These are phyloP conservation scores for Mus caroli DNA, from an alignment of 2,797 vertebrate species.

Conservation along the genomic window DNA sequence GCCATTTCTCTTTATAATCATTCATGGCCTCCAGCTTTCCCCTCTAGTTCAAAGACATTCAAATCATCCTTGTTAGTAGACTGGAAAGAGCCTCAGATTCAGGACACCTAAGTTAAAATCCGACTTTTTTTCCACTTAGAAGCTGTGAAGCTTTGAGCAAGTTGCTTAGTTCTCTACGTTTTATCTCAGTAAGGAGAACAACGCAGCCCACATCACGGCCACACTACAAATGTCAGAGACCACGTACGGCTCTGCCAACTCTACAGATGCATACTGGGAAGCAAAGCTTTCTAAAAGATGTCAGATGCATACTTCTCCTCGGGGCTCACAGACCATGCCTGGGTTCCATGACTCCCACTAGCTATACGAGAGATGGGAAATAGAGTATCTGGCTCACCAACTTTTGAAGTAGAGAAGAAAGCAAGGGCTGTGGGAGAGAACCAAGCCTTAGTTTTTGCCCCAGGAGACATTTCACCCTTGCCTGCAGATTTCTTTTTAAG, in stretches of 20 bases:
- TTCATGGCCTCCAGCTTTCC: neutral
- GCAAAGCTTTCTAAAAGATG: conserved; percentile 40
- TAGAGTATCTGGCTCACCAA: conserved; percentile 7
- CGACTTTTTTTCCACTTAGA: conserved; percentile 25
- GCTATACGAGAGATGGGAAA: neutral
- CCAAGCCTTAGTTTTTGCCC: neutral
- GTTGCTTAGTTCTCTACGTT: conserved; percentile 22
- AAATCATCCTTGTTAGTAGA: conserved; percentile 3
- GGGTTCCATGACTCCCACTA: neutral
- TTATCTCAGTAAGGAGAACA: conserved; percentile 43
- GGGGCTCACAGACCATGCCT: neutral
- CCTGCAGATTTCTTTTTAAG: neutral
- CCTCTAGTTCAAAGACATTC: neutral
- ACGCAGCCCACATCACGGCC: neutral
- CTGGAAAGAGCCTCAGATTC: neutral
- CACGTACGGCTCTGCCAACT: neutral
- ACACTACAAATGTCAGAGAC: conserved; percentile 16
- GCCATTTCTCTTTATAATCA: neutral
- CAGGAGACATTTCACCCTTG: neutral
- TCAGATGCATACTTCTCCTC: conserved; percentile 17
- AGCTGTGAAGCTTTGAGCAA: conserved; percentile 15
- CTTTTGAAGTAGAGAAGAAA: conserved; percentile 61
- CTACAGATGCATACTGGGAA: conserved; percentile 38
- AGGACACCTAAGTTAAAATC: conserved; percentile 12
- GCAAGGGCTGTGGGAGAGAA: neutral